These are phyloP conservation scores for Propithecus coquereli DNA, from an alignment of 2,113 vertebrate species.

Conservation along the genomic window DNA sequence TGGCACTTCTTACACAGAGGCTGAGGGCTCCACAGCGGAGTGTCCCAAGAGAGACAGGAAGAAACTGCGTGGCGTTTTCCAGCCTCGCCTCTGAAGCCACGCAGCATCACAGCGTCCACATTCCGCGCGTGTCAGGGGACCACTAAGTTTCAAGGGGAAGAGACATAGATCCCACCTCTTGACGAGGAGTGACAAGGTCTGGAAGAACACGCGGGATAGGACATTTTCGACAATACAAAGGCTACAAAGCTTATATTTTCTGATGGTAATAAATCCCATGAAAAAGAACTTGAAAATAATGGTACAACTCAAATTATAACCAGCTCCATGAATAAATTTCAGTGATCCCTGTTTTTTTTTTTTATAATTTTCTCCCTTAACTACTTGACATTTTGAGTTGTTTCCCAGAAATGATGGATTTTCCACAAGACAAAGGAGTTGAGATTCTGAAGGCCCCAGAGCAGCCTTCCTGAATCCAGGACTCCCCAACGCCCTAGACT, in stretches of 20 bases:
- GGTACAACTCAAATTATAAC: not conserved
- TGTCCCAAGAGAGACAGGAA: not conserved
- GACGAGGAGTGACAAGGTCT: not conserved
- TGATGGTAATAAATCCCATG: not conserved
- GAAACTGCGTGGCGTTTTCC: not conserved
- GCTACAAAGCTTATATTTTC: not conserved
- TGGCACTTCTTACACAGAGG: not conserved
- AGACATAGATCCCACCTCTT: not conserved
- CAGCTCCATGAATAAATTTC: too few species aligned
- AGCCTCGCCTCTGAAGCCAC: not conserved
- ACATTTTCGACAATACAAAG: not conserved
- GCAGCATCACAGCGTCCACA: rapidly evolving
- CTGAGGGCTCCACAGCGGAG: too few species aligned
- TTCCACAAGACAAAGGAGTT: too few species aligned
- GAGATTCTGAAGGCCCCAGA: too few species aligned
- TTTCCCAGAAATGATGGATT: too few species aligned
- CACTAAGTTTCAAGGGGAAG: not conserved
- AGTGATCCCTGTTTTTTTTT: too few species aligned
- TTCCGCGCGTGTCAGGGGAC: not conserved
- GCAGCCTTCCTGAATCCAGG: too few species aligned
- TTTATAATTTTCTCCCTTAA: too few species aligned
- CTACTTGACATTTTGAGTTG: too few species aligned
- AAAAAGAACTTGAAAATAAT: not conserved
- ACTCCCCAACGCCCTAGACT: too few species aligned
- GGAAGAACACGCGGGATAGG: not conserved